Percentiles rank a stretch among this genome's conserved stretches.
Conservation (phyloP, 1,140 invertebrate genomes). For the Caerostris extrusa region DNA sequence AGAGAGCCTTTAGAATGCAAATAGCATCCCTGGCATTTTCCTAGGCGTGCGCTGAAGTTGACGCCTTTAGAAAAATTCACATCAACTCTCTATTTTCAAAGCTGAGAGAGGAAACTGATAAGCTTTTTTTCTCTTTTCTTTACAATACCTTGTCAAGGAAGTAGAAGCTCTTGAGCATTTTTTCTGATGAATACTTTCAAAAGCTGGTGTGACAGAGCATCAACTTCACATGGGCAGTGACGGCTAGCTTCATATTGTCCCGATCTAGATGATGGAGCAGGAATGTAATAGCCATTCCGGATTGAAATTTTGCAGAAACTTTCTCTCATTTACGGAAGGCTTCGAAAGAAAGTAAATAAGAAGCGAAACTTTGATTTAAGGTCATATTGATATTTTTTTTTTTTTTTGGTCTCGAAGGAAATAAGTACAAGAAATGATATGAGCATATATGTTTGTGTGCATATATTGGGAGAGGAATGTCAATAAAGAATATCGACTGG, state of each 20-base stretch:
- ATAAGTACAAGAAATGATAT: too few relatives aligned
- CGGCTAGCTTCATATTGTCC: constrained; percentile 42
- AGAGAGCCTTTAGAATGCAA: constrained; percentile 50
- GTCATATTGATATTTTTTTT: too few relatives aligned
- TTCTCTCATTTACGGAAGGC: not conserved
- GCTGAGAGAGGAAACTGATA: constrained; percentile 24
- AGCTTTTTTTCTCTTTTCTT: constrained; percentile 14
- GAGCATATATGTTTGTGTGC: too few relatives aligned
- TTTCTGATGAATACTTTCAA: constrained; percentile 46
- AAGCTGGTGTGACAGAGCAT: constrained; percentile 53
- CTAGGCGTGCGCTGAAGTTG: constrained; percentile 37
- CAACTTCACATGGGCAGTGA: constrained; percentile 35
- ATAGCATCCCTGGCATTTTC: constrained; percentile 45
- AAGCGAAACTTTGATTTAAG: too few relatives aligned
- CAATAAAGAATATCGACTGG: too few relatives aligned
- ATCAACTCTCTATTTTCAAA: constrained; percentile 59
- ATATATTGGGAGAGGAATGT: too few relatives aligned
- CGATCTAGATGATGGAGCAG: constrained; percentile 29
- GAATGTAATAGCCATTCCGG: constrained; percentile 26
- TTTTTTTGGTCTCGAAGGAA: too few relatives aligned
- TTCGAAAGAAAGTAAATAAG: too few relatives aligned
- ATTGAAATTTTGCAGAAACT: not conserved
- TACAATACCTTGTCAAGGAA: constrained; percentile 59
- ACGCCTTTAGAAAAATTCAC: constrained; percentile 42
- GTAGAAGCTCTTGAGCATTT: constrained; percentile 53